Evolutionary conservation across 2,797 vertebrate species (phyloP), one percentile per base, ranked within the genome.

Genomic region (Acestrorhynchus altus): DNA sequence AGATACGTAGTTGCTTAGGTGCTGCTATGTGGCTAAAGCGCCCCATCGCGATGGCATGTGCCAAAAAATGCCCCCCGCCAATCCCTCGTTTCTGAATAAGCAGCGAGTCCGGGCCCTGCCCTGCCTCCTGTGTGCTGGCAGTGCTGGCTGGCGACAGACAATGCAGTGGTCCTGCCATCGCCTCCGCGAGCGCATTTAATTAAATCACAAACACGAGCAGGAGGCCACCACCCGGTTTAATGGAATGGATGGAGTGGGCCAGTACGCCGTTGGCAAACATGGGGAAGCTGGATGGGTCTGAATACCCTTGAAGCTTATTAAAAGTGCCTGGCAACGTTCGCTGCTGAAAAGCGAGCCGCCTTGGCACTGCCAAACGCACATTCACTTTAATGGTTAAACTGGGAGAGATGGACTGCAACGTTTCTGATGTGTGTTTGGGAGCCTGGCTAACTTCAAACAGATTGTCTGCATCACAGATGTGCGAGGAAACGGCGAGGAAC

Each of bases 181-280:
- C 90, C 91, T 91, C 93, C 91, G 88, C 92, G 90, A 93, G 92
- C 91, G 90, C 92, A 93, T 94, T 94, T 93, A 94, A 94, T 94
- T 94, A 94, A 94, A 94, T 93, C 92, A 93, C 92, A 92, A 94
- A 93, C 93, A 94, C 92, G 93, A 94, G 91, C 92, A 92, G 91
- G 92, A 93, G 93, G 93, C 92, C 91, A 90, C 92, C 92, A 92
- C 93, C 93, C 93, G 92, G 92, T 93, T 93, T 94, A 93, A 94
- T 90, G 91, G 93, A 93, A 94, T 93, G 92, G 92, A 93, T 93
- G 91, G 90, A 92, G 89, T 92, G 91, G 91, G 92, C 92, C 90
- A 90, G 92, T 93, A 92, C 90, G 89, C 91, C 92, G 89, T 89
- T 93, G 92, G 91, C 92, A 93, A 90, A 73, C 85, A 90, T 89